Base-by-base conservation (phyloP, 2,797 vertebrate genomes). In the Amblyopsis hoosieri region DNA sequence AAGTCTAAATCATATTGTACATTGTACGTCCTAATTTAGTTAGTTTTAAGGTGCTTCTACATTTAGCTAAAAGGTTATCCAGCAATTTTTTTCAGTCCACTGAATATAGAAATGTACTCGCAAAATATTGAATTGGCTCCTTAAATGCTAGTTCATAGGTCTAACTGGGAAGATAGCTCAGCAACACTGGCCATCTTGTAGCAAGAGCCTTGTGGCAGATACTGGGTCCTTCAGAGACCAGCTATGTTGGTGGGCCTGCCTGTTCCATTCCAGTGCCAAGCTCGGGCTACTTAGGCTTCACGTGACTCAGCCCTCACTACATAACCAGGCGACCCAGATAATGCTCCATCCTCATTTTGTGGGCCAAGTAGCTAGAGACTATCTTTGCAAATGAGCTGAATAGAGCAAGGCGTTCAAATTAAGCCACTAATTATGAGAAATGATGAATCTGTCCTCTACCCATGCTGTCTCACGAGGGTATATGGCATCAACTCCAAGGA, bases 311-410 rank as follows among this genome's bases (percentile, higher is more conserved):
- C 12, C 1, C 60, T 57, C 42, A 14, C 69, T 55, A 72, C 12
- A 59, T 72, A 82, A 71, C 72, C 75, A 64, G 69, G 74, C 72
- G 79, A 88, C 87, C 87, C 84, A 91, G 78, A 85, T 86, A 89
- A 19, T 3, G 1, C 57, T 82, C 60, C 69, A 58, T 73, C 71
- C 75, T 66, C 72, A 58, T 69, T 90, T 90, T 80, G 52, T 90
- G 86, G 88, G 88, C 73, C 90, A 85, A 76, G 82, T 69, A 45
- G 85, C 87, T 87, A 71, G 90, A 91, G 88, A 91, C 78, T 68
- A 83, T 71, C 62, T 76, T 63, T 78, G 65, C 49, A 80, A 84
- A 85, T 88, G 79, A 83, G 83, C 75, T 73, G 66, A 60, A 69
- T 84, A 69, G 82, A 85, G 79, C 78, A 84, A 86, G 81, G 80